Evolutionary conservation across 2,113 vertebrate species (phyloP).

Genomic region (Xenus cinereus): DNA sequence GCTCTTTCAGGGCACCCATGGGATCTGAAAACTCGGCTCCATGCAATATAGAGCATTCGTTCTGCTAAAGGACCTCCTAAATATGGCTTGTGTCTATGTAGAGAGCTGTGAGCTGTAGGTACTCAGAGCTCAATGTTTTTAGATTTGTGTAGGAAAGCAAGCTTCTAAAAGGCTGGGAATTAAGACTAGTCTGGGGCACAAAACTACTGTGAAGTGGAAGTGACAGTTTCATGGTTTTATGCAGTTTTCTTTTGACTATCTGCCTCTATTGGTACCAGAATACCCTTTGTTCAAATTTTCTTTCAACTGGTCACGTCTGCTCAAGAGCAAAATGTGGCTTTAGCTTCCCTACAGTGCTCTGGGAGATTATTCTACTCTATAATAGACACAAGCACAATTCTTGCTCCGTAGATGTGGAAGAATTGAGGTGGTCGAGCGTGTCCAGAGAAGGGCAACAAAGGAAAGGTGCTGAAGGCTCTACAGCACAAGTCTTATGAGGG

Average conservation of each 20-base stretch:
- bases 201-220: background rate
- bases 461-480: background rate
- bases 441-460: background rate
- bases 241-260: background rate
- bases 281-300: background rate
- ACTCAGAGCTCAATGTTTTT: background rate
- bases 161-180: background rate
- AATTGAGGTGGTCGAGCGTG: background rate
- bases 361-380: background rate
- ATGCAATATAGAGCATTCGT: background rate
- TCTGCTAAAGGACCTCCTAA: background rate
- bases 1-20: background rate
- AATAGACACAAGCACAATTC: background rate
- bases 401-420: background rate
- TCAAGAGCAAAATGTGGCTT: background rate
- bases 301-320: background rate
- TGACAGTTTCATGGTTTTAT: background rate
- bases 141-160: background rate
- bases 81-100: background rate
- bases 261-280: background rate
- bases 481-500: background rate
- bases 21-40: background rate
- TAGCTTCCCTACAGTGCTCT: background rate
- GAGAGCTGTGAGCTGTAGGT: background rate
- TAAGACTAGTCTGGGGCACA: background rate